Conservation (phyloP, 2,113 vertebrate genomes). For the Podiceps cristatus region DNA sequence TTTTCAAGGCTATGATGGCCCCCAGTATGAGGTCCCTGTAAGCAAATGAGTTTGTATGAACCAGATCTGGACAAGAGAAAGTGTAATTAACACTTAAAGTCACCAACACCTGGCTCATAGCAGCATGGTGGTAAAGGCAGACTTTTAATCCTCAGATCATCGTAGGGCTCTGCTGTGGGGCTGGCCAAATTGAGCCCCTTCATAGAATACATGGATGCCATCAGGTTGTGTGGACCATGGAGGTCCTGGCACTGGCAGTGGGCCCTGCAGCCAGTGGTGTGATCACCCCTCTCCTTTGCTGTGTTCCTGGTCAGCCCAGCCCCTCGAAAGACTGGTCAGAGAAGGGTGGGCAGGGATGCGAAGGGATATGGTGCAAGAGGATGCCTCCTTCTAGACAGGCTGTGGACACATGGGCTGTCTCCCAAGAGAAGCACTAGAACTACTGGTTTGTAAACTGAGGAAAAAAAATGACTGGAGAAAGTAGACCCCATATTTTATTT, state of each 20-base stretch:
- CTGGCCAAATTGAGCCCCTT: not conserved
- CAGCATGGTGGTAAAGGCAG: not conserved
- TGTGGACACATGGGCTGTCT: rapidly evolving
- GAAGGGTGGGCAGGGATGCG: not conserved
- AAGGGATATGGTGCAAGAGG: not conserved
- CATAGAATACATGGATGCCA: not conserved
- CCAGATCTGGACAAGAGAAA: not conserved
- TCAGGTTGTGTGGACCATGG: not conserved
- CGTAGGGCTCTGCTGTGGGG: not conserved
- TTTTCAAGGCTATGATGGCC: not conserved
- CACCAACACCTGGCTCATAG: not conserved
- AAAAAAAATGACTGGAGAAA: not conserved
- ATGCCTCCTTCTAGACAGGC: not conserved
- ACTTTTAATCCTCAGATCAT: not conserved
- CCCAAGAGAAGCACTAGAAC: not conserved
- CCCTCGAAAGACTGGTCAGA: rapidly evolving
- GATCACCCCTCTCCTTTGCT: not conserved
- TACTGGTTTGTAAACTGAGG: not conserved
- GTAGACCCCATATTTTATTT: not conserved
- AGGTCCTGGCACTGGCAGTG: not conserved
- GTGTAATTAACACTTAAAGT: not conserved
- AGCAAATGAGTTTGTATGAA: not conserved
- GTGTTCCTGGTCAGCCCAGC: rapidly evolving
- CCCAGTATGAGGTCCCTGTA: not conserved
- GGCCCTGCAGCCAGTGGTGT: not conserved